phyloP scores from a whole-genome alignment of 2,888 invertebrate genomes.

The Tineola bisselliella region DNA sequence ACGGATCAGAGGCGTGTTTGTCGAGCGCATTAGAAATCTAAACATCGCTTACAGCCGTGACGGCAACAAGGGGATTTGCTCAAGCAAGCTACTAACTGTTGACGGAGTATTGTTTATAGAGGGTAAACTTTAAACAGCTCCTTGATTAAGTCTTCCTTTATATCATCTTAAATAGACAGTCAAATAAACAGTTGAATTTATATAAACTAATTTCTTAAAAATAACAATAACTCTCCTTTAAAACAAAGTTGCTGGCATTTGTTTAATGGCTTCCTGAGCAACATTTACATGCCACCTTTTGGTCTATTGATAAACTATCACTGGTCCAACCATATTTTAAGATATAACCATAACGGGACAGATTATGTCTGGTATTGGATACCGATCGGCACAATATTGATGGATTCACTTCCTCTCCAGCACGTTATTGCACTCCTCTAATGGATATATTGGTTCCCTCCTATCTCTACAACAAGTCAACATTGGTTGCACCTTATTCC shows the following conservation, averaged over 20 bases:
- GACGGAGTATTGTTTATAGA: conserved; percentile 42
- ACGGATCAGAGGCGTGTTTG: conserved; percentile 45
- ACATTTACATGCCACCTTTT: no score
- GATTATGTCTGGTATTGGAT: conserved; percentile 10
- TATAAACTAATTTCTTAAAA: no score
- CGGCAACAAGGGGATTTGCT: conserved; percentile 36
- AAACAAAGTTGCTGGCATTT: no score
- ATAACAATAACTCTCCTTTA: no score
- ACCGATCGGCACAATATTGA: conserved; percentile 12
- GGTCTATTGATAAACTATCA: no score
- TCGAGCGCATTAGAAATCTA: conserved; percentile 46
- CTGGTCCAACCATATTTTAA: neutral
- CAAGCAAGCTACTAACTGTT: conserved; percentile 34
- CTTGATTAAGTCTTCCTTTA: conserved; percentile 32
- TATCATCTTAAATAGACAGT: conserved; percentile 4
- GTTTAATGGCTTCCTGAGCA: no score
- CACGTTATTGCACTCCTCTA: conserved; percentile 10
- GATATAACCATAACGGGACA: neutral
- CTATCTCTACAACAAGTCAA: neutral
- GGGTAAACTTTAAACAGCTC: conserved; percentile 35
- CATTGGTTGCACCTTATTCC: no score
- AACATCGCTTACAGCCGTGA: conserved; percentile 28
- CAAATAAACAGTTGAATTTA: neutral
- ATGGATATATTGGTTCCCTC: conserved; percentile 7
- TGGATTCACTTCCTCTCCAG: conserved; percentile 10